Evolutionary conservation across 2,888 invertebrate species (phyloP).

Genomic region (Mechanitis mazaeus): DNA sequence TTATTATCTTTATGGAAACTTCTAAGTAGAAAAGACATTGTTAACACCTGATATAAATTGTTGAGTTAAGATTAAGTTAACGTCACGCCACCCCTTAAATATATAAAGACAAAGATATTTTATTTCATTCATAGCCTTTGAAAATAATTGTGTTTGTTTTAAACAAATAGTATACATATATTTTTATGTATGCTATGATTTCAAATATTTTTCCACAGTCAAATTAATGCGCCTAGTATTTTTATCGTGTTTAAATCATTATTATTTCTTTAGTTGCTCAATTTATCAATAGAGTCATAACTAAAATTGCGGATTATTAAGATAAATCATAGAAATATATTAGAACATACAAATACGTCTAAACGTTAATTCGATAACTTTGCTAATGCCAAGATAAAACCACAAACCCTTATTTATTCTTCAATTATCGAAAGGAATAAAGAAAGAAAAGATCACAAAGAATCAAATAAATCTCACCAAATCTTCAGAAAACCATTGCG

Average conservation of each 20-base stretch:
- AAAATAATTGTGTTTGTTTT: background rate
- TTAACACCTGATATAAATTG: background rate
- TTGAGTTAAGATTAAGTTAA: background rate
- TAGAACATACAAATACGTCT: too few relatives aligned
- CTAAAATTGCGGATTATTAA: too few relatives aligned
- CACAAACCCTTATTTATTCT: background rate
- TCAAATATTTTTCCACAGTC: background rate
- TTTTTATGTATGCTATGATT: background rate
- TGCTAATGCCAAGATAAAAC: too few relatives aligned
- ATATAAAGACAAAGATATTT: background rate
- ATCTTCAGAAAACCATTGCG: background rate
- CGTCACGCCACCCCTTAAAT: constrained; percentile 1
- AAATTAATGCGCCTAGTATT: background rate
- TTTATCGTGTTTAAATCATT: background rate
- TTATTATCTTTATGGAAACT: background rate
- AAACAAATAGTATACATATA: background rate
- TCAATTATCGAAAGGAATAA: background rate
- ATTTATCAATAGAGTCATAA: background rate
- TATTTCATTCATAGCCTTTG: background rate
- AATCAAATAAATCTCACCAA: background rate
- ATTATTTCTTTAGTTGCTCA: background rate
- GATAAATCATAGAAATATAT: too few relatives aligned
- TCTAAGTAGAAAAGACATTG: background rate
- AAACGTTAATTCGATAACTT: too few relatives aligned
- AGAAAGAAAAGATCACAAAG: constrained; percentile 1